Evolutionary conservation across 2,888 invertebrate genomes (phyloP), one percentile per base, ranked within the genome.

Genomic region (Tenodera sinensis): DNA sequence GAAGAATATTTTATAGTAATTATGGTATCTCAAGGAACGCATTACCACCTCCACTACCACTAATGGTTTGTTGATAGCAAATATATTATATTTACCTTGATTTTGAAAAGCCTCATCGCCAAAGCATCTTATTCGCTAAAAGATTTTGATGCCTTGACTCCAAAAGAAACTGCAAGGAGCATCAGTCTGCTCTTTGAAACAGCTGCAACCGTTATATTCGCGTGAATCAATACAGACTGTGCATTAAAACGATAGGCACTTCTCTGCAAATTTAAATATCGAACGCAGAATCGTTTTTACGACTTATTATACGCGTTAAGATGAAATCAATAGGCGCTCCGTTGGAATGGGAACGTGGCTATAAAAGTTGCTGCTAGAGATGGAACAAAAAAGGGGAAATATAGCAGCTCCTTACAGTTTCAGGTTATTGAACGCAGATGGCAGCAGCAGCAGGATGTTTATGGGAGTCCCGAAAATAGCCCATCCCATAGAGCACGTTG

Each of bases 361-460:
- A 71, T 71, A 71, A 71, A 71, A 71, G 54, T 71, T 71, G 7
- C 54, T 71, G 25, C 54, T 15, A 71, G 54, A 71, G 54, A 71
- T 71, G 54, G 54, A 71, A 71, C 54, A 71, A 71, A 71, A 71
- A 71, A 71, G 54, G 54, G 54, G 54, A 71, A 71, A 71, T 71
- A 71, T 71, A 71, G 54, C 54, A 71, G 54, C 54, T 71, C 54
- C 42, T 27, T n/a, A 85, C 34, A 54, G 85, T 81, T 86, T 28
- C 86, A 86, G 86, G 86, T 86, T 86, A 86, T 86, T 86, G 86
- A 86, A 86, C 86, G 86, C 71, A 34, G 34, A 47, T 86, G 71
- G 86, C 6, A n/a, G 85, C 85, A 27, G 54, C 47, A 27, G 54
- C 47, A 30, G 81, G 86, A 81, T 86, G 86, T 86, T 86, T 86